Conservation (phyloP, 2,797 vertebrate genomes). For the Threskiornis aethiopicus region DNA sequence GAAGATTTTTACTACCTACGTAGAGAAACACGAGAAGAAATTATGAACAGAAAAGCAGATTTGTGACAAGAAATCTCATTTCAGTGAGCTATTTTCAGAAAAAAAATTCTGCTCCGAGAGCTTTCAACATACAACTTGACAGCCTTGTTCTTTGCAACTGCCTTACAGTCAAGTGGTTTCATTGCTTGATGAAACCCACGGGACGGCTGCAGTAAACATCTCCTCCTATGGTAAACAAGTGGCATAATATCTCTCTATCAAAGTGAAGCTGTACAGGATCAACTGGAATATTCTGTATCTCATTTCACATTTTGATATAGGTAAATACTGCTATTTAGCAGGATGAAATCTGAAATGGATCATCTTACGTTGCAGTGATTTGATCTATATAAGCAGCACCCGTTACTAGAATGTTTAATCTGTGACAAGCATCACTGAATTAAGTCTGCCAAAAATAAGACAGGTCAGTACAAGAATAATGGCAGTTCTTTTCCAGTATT, state of each 20-base stretch:
- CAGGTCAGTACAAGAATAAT: background rate
- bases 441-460: background rate
- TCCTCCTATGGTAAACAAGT: background rate
- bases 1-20: background rate
- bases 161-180: background rate
- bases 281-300: background rate
- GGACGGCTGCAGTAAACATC: background rate
- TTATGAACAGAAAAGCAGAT: background rate
- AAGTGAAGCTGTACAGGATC: background rate
- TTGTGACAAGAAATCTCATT: background rate
- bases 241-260: background rate
- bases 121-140: background rate
- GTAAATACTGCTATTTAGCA: background rate
- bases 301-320: background rate
- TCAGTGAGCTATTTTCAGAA: background rate
- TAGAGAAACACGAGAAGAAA: background rate
- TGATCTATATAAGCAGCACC: background rate
- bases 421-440: background rate
- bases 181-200: background rate
- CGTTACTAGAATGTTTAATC: background rate
- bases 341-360: background rate
- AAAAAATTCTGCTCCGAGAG: background rate
- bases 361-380: background rate
- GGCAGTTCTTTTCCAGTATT: background rate
- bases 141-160: background rate